Conservation (phyloP, 2,113 vertebrate genomes). For the Scortum barcoo region DNA sequence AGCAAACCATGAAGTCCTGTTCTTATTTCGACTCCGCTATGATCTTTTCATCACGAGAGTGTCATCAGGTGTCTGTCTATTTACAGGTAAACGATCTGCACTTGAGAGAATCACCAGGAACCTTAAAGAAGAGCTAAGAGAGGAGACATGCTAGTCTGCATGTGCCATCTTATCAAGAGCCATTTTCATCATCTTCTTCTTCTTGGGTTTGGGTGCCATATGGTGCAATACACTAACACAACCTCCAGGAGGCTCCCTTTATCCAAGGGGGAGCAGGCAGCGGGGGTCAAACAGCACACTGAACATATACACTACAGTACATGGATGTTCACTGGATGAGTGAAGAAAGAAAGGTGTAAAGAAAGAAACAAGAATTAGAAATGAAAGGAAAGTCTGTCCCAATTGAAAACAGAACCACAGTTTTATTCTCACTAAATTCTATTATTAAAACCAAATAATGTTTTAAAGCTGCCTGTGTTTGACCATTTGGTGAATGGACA, state of each 20-base stretch:
- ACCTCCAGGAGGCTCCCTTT: conserved; percentile 56
- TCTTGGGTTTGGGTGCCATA: not conserved
- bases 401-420: not conserved
- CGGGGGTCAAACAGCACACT: not conserved
- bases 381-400: not conserved
- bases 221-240: conserved; percentile 28
- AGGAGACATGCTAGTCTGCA: not conserved
- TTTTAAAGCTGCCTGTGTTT: conserved; percentile 1
- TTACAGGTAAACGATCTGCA: not conserved
- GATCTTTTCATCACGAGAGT: not conserved
- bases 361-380: not conserved
- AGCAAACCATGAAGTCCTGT: not conserved
- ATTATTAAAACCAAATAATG: not conserved
- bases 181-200: not conserved
- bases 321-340: not conserved
- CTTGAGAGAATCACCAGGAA: not conserved
- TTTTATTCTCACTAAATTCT: not conserved
- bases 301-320: not conserved
- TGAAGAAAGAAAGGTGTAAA: not conserved
- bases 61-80: not conserved
- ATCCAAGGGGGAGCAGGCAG: conserved; percentile 17
- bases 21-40: not conserved
- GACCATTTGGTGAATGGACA: conserved; percentile 39
- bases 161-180: not conserved
- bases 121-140: not conserved